Evolutionary conservation across 1,140 invertebrate species (phyloP).

Genomic region (Eriocheir sinensis): DNA sequence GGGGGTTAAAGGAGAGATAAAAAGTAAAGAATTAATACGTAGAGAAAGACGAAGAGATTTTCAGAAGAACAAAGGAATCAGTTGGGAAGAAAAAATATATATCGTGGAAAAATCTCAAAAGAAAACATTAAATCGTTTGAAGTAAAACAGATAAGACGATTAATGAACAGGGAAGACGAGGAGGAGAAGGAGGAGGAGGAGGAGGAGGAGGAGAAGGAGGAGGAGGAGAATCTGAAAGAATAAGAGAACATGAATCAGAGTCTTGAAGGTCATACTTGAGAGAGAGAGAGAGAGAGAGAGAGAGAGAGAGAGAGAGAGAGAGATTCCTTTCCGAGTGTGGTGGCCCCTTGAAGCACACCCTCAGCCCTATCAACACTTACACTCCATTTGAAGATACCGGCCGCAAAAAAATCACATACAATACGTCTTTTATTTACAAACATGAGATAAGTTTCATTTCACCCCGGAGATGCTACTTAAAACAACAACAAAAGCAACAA

Average conservation of each 20-base stretch:
- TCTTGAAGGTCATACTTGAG: slow-evolving; percentile 21
- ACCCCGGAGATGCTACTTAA: no score
- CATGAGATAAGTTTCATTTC: neutral
- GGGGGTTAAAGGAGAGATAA: neutral
- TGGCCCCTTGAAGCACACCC: neutral
- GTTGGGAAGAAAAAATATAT: neutral
- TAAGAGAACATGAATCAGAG: neutral
- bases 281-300: neutral
- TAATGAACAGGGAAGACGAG: neutral
- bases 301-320: neutral
- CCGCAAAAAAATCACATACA: neutral
- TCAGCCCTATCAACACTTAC: neutral
- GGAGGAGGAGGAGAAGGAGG: no score
- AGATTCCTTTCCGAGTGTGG: neutral
- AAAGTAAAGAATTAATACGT: neutral
- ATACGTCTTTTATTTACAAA: neutral
- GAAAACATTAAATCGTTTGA: neutral
- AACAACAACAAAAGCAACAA: no score
- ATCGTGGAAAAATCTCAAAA: neutral
- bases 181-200: neutral
- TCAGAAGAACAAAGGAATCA: no score
- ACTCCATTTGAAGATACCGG: neutral
- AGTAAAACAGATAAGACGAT: neutral
- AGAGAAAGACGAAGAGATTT: neutral
- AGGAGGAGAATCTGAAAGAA: neutral